A percentile compares a stretch with the other conserved stretches of the same genome.
Conservation (phyloP, 2,113 vertebrate genomes). For the Rhinoptilus africanus region DNA sequence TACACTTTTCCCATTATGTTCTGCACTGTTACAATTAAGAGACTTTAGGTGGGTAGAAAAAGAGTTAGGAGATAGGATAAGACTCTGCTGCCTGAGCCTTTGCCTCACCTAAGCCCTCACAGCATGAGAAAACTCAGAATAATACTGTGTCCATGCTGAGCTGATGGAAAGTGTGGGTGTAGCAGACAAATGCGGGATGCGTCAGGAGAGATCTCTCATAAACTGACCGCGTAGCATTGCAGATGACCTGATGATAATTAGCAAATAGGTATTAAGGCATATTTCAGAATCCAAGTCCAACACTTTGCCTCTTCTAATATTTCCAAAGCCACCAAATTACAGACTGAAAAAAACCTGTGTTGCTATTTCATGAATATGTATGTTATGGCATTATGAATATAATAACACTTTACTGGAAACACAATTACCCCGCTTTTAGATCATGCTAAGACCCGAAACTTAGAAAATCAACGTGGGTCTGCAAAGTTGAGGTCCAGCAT, state of each 20-base stretch:
- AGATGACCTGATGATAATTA: background rate
- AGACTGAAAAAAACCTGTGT: background rate
- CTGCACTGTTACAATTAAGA: slow-evolving; percentile 14
- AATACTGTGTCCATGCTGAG: background rate
- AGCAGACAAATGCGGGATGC: background rate
- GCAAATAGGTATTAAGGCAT: background rate
- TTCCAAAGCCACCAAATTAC: background rate
- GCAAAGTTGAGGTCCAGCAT: background rate
- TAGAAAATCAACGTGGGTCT: background rate
- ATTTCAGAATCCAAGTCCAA: background rate
- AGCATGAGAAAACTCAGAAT: background rate
- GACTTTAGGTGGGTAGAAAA: background rate
- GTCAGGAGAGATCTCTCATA: background rate
- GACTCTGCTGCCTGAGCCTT: background rate
- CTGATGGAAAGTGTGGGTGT: background rate
- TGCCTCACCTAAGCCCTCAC: background rate
- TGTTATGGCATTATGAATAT: background rate
- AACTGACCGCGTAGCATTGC: background rate
- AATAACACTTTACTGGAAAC: background rate
- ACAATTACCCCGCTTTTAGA: background rate
- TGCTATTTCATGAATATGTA: background rate
- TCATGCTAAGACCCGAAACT: background rate
- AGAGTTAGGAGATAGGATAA: background rate
- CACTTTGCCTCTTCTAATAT: background rate
- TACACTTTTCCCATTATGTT: slow-evolving; percentile 36